These are phyloP conservation scores for Agonopterix heracliana DNA, from an alignment of 2,888 invertebrate genomes.

Conservation along the genomic window DNA sequence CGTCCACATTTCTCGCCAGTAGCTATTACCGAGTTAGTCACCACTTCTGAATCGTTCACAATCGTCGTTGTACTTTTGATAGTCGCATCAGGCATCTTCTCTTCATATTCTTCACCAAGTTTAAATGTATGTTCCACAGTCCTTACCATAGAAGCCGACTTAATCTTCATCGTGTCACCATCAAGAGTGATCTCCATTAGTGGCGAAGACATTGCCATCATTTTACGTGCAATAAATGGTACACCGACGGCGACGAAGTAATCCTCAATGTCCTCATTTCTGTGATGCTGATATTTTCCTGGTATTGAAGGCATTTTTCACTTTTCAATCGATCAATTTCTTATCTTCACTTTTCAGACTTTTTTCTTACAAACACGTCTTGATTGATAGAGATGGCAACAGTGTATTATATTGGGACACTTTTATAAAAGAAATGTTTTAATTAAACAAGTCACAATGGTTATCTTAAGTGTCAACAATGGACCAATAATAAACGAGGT, in stretches of 20 bases:
- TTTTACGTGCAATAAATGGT: conserved; percentile 79
- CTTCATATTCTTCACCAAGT: conserved; percentile 79
- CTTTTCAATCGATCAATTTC: neutral
- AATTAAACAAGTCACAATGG: too few species aligned
- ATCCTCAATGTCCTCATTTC: conserved; percentile 42
- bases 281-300: conserved; percentile 79
- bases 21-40: conserved; percentile 57
- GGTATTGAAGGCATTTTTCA: conserved; percentile 70
- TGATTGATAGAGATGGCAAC: too few species aligned
- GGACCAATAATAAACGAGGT: too few species aligned
- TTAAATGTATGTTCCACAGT: conserved; percentile 73
- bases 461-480: too few species aligned
- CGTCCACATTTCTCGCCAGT: conserved; percentile 50
- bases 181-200: conserved; percentile 74
- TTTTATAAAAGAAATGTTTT: too few species aligned
- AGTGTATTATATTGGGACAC: too few species aligned
- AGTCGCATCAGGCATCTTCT: conserved; percentile 75
- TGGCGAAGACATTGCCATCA: conserved; percentile 79
- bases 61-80: conserved; percentile 73
- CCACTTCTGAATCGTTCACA: conserved; percentile 65
- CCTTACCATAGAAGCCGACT: conserved; percentile 72
- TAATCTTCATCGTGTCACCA: conserved; percentile 75
- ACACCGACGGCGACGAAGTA: conserved; percentile 63
- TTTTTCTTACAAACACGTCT: too few species aligned
- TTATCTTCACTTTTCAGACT: too few species aligned